Base-by-base conservation (phyloP, 2,113 vertebrate genomes). In the western clawed frog (Xenopus tropicalis) region DNA sequence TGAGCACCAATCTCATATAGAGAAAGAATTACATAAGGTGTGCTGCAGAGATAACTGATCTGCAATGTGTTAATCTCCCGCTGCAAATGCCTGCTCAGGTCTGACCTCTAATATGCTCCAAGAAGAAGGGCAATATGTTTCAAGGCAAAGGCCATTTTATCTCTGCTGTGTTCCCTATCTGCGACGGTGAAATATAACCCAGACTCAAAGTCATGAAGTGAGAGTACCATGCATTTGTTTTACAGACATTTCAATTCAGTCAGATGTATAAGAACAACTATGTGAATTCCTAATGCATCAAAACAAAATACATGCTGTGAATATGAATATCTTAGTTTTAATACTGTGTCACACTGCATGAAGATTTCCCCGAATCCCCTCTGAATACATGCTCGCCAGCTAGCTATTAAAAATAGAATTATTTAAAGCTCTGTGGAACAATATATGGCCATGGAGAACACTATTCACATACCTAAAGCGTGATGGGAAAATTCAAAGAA, bases 381-480 rank as follows among this genome's bases (percentile, higher is more conserved):
- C 62, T 75, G 73, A 75, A 67, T 69, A 75, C 66, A 69, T 69
- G 44, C 73, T 75, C 69, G 66, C 73, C 73, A 69, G 73, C 72
- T 62, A 75, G 68, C 73, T 75, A 75, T 75, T 75, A 75, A 69
- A 75, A 75, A 75, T 75, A 69, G 73, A 75, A 75, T 69, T 75
- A 69, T 75, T 75, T 75, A 75, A 75, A 75, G 66, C 73, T 75
- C 73, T 63, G 66, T 69, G 73, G 73, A 75, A 75, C 73, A 75
- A 75, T 75, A 63, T 75, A 69, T 69, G 58, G 59, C 66, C 48
- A 69, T 63, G 63, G 73, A 75, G 66, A 75, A 75, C 66, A 59
- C 66, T 56, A 63, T 69, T 44, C 58, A 75, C 66, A 58, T 75
- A 69, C 21, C 59, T 75, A 62, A 75, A 66, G 66, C 46, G 73